These are phyloP conservation scores for Arnoldichthys spilopterus DNA, from an alignment of 2,797 vertebrate genomes.

Conservation along the genomic window DNA sequence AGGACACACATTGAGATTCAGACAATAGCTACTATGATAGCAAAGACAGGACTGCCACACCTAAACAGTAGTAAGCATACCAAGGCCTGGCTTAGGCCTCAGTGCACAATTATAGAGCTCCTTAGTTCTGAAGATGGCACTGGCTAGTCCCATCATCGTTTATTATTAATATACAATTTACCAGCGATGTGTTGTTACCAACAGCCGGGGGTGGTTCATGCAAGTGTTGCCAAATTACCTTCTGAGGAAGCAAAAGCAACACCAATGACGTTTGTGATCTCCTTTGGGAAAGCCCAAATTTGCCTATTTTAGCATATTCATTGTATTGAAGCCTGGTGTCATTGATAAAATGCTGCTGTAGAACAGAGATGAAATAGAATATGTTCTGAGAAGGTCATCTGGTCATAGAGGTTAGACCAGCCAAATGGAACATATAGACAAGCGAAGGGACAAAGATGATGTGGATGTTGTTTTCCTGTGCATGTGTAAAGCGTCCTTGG, in stretches of 20 bases:
- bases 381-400: constrained; percentile 68
- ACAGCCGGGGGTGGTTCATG: constrained; percentile 66
- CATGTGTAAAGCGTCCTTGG: no score
- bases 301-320: constrained; percentile 63
- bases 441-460: constrained; percentile 68
- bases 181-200: constrained; percentile 72
- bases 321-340: constrained; percentile 65
- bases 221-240: constrained; percentile 70
- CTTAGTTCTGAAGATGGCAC: constrained; percentile 73
- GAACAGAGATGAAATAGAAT: constrained; percentile 31
- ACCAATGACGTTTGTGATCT: constrained; percentile 65
- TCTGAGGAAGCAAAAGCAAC: constrained; percentile 75
- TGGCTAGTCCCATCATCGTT: constrained; percentile 63
- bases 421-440: constrained; percentile 66
- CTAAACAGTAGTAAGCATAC: constrained; percentile 71
- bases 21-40: constrained; percentile 27
- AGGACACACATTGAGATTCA: constrained; percentile 57
- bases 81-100: constrained; percentile 64
- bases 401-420: constrained; percentile 66
- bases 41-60: constrained; percentile 61
- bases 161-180: constrained; percentile 71
- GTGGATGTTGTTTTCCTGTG: no score
- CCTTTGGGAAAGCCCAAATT: constrained; percentile 70
- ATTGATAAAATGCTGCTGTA: constrained; percentile 54
- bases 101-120: constrained; percentile 65